Evolutionary conservation across 2,888 invertebrate species (phyloP).

Genomic region (Chloroclysta siterata): DNA sequence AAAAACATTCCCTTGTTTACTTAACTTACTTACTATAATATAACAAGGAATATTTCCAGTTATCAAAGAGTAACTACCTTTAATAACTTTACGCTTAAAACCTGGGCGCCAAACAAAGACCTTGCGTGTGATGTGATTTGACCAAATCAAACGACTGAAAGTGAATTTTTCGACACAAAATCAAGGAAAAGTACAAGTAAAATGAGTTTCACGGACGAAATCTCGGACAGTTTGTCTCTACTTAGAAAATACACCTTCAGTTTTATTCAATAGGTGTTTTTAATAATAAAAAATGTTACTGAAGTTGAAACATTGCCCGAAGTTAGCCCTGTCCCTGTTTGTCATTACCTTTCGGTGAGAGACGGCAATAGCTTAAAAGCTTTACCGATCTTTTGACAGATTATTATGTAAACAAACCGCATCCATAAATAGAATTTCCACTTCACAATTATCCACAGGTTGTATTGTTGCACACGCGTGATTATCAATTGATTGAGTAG

Average conservation of each 20-base stretch:
- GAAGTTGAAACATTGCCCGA: too few species aligned
- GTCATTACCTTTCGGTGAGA: too few species aligned
- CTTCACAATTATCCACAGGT: slow-evolving; percentile 28
- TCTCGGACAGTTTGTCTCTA: not conserved
- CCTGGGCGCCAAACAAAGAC: not conserved
- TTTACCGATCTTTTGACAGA: too few species aligned
- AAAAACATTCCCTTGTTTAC: too few species aligned
- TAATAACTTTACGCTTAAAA: not conserved
- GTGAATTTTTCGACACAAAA: not conserved
- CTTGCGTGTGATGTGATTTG: too few species aligned
- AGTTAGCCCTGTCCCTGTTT: too few species aligned
- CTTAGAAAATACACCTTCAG: not conserved
- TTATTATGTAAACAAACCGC: slow-evolving; percentile 45
- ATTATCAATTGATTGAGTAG: slow-evolving; percentile 32
- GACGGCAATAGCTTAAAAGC: too few species aligned
- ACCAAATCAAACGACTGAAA: not conserved
- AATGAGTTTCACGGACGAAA: not conserved
- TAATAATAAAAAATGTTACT: too few species aligned
- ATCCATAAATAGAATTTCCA: slow-evolving; percentile 43
- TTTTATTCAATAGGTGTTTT: too few species aligned
- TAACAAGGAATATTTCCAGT: too few species aligned
- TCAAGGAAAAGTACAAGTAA: not conserved
- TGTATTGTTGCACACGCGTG: slow-evolving; percentile 24
- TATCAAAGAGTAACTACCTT: too few species aligned
- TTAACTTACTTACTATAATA: too few species aligned